Base-by-base conservation (phyloP, 92 coral and sea anemone species). In the Palythoa grandiflora region DNA sequence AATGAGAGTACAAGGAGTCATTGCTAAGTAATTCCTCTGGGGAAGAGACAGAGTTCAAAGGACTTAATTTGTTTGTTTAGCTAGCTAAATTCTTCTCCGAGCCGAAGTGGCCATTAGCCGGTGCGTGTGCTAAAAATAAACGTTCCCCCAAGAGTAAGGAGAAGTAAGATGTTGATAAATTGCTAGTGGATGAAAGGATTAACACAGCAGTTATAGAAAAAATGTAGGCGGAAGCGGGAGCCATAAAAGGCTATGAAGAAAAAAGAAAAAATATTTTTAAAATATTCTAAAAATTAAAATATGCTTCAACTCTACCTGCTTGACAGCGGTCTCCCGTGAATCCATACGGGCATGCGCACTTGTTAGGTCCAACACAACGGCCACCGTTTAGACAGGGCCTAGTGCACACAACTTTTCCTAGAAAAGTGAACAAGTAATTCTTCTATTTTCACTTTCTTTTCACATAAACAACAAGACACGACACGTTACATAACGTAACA, bases 271-370 rank as follows among this genome's bases (percentile, higher is more conserved):
- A 21, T 0, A 20, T n/a, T 0, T 28, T n/a, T n/a, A n/a, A n/a
- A 28, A n/a, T 9, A 6, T 10, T 28, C 75, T 10, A 47, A 14
- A 37, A 70, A 14, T 35, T 9, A 28, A 36, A 76, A 3, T 8
- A 5, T 39, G 4, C 10, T n/a, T 15, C 38, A 20, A 51, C 13
- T 38, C 15, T 87, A 97, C 99, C 99, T 93, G 96, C 87, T 88
- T 95, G 95, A 77, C 99, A 97, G 66, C 90, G 92, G 80, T 92
- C 89, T 59, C 99, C 99, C 14, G 94, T 91, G 77, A 93, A 95
- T 12, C 99, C 99, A 78, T 96, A 94, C 0, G 91, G 93, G 21
- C 99, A 97, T 83, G 99, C 98, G 88, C 99, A 97, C 71, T 89
- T 94, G 88, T 97, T 89, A 14, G 96, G 97, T 38, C 96, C 98